phyloP scores from a whole-genome alignment of 1,140 invertebrate genomes.

The Brachionus rubens region DNA sequence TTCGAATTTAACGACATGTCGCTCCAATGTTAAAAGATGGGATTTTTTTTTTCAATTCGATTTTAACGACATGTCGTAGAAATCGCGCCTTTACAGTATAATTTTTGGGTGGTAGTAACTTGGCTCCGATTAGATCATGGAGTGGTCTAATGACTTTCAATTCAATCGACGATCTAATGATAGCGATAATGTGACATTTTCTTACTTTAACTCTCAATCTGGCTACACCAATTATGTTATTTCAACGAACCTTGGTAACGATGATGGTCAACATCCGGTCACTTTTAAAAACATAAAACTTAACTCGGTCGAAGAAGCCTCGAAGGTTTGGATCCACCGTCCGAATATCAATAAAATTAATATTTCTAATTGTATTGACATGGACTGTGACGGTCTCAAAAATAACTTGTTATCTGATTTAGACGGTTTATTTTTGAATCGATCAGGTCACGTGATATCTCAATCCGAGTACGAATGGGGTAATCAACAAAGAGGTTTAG shows the following conservation, averaged over 20 bases:
- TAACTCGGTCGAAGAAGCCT: background rate
- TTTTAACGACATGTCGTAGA: constrained; percentile 50
- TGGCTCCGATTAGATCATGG: constrained; percentile 51
- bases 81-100: too few relatives aligned
- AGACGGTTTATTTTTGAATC: constrained; percentile 53
- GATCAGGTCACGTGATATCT: constrained; percentile 49
- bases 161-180: background rate
- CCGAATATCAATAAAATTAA: constrained; percentile 39
- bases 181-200: constrained; percentile 34
- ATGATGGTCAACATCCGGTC: constrained; percentile 44
- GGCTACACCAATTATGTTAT: constrained; percentile 7
- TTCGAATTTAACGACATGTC: too few relatives aligned
- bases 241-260: background rate
- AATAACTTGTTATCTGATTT: constrained; percentile 54
- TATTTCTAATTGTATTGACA: constrained; percentile 50
- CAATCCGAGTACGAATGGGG: constrained; percentile 55
- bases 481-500: constrained; percentile 52
- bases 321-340: constrained; percentile 24
- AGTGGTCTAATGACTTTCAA: constrained; percentile 9
- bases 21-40: too few relatives aligned
- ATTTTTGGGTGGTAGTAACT: constrained; percentile 50
- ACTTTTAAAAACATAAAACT: background rate
- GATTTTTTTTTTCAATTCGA: constrained; percentile 49
- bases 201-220: background rate
- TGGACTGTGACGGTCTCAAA: constrained; percentile 58